Percentiles rank a stretch among this genome's conserved stretches.
Evolutionary conservation across 92 coral and sea anemone genomes (phyloP).

Genomic region (Metridium senile): DNA sequence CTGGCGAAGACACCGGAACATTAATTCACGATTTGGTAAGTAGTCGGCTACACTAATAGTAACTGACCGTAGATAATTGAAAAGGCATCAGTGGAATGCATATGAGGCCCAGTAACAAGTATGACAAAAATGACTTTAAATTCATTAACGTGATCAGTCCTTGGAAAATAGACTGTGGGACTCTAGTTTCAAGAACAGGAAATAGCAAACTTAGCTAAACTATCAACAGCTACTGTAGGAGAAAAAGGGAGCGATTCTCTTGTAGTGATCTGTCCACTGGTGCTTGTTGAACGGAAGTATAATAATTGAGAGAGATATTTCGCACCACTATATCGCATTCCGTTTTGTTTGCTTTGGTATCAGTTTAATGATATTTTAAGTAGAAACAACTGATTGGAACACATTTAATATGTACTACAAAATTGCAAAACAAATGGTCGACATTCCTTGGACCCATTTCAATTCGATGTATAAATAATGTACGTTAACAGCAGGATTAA

Average conservation of each 20-base stretch:
- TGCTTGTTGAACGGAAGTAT: not conserved
- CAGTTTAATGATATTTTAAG: not conserved
- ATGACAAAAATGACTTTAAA: too few relatives aligned
- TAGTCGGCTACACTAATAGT: too few relatives aligned
- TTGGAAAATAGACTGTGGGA: not conserved
- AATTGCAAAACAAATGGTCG: too few relatives aligned
- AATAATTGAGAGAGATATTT: not conserved
- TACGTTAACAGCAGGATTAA: too few relatives aligned
- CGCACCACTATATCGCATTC: not conserved
- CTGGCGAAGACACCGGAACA: conserved; percentile 58
- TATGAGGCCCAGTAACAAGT: not conserved
- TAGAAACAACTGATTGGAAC: not conserved
- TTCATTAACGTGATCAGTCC: too few relatives aligned
- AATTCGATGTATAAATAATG: too few relatives aligned
- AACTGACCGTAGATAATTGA: not conserved
- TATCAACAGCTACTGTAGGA: not conserved
- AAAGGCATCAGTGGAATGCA: conserved; percentile 2
- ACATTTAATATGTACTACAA: not conserved
- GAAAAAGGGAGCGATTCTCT: not conserved
- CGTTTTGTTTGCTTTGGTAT: not conserved
- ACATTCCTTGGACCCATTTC: too few relatives aligned
- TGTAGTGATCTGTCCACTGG: not conserved
- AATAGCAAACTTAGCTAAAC: not conserved
- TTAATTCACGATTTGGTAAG: conserved; percentile 70
- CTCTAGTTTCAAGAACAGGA: not conserved